phyloP scores from a whole-genome alignment of 1,140 invertebrate genomes.

The Aphaenogaster rudis region DNA sequence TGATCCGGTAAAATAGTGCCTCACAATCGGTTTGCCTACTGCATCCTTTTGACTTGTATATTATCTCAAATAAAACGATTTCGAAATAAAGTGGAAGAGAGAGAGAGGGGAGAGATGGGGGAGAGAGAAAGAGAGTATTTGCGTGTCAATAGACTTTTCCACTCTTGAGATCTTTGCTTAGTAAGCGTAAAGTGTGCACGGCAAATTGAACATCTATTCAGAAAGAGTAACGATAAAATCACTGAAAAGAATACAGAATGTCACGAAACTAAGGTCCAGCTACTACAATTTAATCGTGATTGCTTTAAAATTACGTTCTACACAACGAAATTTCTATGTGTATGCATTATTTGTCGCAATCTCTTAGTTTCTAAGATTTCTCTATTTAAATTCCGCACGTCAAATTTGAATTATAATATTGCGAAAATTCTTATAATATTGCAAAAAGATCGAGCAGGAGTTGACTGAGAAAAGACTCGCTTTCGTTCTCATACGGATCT shows the following conservation, averaged over 20 bases:
- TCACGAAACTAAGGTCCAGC: not conserved
- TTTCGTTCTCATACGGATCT: not conserved
- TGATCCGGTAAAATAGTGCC: too few relatives aligned
- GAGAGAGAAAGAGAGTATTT: too few relatives aligned
- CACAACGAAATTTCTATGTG: not conserved
- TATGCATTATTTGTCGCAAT: not conserved
- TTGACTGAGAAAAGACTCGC: constrained; percentile 26
- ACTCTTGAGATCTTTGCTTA: not conserved
- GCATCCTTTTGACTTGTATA: too few relatives aligned
- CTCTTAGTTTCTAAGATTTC: not conserved
- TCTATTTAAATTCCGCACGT: not conserved
- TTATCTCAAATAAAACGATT: too few relatives aligned
- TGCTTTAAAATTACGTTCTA: not conserved
- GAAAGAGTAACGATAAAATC: not conserved
- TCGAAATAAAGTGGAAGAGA: too few relatives aligned
- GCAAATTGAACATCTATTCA: not conserved
- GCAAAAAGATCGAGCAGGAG: not conserved
- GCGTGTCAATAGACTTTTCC: too few relatives aligned
- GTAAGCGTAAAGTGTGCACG: not conserved
- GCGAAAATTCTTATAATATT: not conserved
- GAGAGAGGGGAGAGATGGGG: too few relatives aligned
- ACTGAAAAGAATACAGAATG: not conserved
- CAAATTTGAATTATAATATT: constrained; percentile 9
- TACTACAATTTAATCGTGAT: not conserved
- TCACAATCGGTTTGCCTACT: too few relatives aligned